phyloP scores from a whole-genome alignment of 2,888 invertebrate genomes.

The Aelia acuminata region DNA sequence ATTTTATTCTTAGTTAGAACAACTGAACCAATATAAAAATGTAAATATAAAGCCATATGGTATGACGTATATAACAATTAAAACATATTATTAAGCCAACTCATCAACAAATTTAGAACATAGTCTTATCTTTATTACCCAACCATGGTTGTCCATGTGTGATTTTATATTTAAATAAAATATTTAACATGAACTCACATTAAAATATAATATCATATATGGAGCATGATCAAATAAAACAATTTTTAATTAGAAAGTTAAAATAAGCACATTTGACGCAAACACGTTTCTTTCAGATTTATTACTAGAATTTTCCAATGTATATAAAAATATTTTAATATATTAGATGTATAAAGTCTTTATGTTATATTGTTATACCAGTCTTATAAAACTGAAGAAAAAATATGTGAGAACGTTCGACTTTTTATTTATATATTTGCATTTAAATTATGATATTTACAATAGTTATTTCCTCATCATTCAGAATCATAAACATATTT shows the following conservation, averaged over 20 bases:
- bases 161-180: too few species aligned
- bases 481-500: neutral
- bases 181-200: too few species aligned
- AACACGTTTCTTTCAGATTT: too few species aligned
- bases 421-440: neutral
- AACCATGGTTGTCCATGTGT: neutral
- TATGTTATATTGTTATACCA: too few species aligned
- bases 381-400: neutral
- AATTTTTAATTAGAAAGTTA: too few species aligned
- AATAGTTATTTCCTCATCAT: neutral
- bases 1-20: slow-evolving; percentile 39
- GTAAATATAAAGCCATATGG: slow-evolving; percentile 4
- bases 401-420: neutral
- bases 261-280: too few species aligned
- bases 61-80: slow-evolving; percentile 25
- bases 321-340: too few species aligned
- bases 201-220: too few species aligned
- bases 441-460: neutral
- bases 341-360: too few species aligned
- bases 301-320: too few species aligned
- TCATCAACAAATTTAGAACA: neutral
- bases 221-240: too few species aligned
- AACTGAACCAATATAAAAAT: slow-evolving; percentile 3
- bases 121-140: neutral
- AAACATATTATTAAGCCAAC: neutral